Evolutionary conservation across 2,797 vertebrate species (phyloP), one percentile per base, ranked within the genome.

Genomic region (Sarcoramphus papa): DNA sequence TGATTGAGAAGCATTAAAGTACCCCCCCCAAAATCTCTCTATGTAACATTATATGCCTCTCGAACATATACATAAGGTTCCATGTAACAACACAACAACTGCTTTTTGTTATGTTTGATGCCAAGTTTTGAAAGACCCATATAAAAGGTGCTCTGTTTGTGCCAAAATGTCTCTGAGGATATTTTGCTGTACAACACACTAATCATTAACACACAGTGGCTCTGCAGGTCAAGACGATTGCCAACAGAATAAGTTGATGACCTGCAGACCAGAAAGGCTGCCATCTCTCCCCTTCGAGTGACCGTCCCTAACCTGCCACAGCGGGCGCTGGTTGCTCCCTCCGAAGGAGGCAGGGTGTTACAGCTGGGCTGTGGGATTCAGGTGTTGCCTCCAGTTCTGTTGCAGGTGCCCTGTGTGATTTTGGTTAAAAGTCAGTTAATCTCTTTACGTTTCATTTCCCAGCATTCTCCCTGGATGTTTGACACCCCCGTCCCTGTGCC

Each of bases 231-330:
- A 35, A 43, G 30, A 40, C 0, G 1, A 41, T 24, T 35, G n/a
- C 21, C 40, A 85, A 7, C 14, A 40, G 40, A 67, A 13, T 31
- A 69, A 23, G 27, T 1, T 27, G 24, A 45, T 1, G 4, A 54
- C 51, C 25, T 78, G 51, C 10, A 35, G 47, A 78, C 10, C 22
- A 64, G 53, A 17, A 45, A 20, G 19, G 31, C n/a, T 82, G 23
- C 30, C 35, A 33, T 24, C 0, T 0, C 27, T 57, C 15, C 43
- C 3, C 24, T 65, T 23, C 1, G 2, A 11, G 28, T 57, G 31
- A 27, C 35, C 1, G 1, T 28, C 13, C 30, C 0, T 0, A n/a
- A 10, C 19, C 45, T 64, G 14, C 25, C n/a, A 13, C 11, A 12
- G 23, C 0, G 1, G 41, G 12, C 3, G 2, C 48, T 24, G 41